Base-by-base conservation (phyloP, 1,140 invertebrate species). In the Drosophila ananassae region DNA sequence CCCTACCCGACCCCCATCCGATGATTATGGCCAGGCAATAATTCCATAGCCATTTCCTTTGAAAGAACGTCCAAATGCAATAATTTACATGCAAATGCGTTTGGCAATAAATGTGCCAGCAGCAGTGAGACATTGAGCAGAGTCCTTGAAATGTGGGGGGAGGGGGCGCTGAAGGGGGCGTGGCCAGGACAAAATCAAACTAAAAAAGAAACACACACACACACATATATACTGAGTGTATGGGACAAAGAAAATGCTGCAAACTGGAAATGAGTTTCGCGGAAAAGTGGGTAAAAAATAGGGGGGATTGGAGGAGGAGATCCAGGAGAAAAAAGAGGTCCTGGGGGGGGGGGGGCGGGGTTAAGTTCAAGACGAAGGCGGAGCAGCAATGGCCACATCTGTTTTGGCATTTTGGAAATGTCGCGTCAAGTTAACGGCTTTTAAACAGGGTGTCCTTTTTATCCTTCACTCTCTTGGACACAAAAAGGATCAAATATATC, bases 51-150 rank as follows among this genome's bases (percentile, higher is more conserved):
- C 69, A 60, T 67, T 72, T 63, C 44, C 72, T 76, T 72, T 69
- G 52, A 37, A 37, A 57, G 50, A 55, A 68, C 37, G 73, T 56
- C 51, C 57, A 79, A 79, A 83, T 83, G 76, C 80, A 83, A 83
- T 83, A 84, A 83, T 83, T 83, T 83, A 83, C 80, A 83, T 83
- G 80, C 76, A 83, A 83, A 83, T 83, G 80, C 80, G 80, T 79
- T 79, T 53, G 80, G 72, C 80, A 72, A 83, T 83, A 83, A 83
- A 83, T 83, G 79, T 83, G 80, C 80, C 76, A 83, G 48, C 53
- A 54, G 64, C 79, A 82, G 79, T 61, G 53, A 64, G 52, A 66
- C 46, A 59, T 58, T 56, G 69, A 50, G 52, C 22, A 6, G 9
- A 22, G 17, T 47, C 44, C 44, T 44, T 21, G 41, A 44, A 21